Conservation (phyloP, 2,888 invertebrate species). For the Andrena dorsata region DNA sequence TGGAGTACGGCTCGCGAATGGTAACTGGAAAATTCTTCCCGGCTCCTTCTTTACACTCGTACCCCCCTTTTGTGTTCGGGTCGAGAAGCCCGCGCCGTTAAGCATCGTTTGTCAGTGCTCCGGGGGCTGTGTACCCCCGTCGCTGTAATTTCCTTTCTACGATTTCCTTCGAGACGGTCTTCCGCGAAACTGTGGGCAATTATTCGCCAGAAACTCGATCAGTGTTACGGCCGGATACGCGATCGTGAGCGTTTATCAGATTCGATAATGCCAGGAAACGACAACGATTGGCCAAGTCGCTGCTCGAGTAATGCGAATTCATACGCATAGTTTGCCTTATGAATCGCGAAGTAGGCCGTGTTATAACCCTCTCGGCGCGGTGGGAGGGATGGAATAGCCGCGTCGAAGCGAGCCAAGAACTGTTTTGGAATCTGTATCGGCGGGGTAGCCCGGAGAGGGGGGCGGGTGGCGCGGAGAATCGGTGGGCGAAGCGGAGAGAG, state of each 20-base stretch:
- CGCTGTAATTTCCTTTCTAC: not conserved
- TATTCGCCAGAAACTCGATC: conserved; percentile 31
- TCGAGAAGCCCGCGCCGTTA: not conserved
- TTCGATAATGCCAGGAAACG: conserved; percentile 29
- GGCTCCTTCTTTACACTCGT: conserved; percentile 11
- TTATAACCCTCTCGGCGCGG: conserved; percentile 16
- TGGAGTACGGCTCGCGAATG: not conserved
- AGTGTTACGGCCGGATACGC: not conserved
- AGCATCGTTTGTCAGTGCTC: not conserved
- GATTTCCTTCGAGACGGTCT: not conserved
- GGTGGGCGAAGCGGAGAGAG: conserved; percentile 36
- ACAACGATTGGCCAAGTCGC: conserved; percentile 41
- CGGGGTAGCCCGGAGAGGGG: too few species aligned
- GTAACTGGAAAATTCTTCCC: conserved; percentile 16
- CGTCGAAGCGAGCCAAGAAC: conserved; percentile 45
- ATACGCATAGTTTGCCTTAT: conserved; percentile 68
- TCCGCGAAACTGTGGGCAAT: not conserved
- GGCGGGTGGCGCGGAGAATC: conserved; percentile 42
- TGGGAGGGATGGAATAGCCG: conserved; percentile 27
- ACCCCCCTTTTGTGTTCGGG: not conserved
- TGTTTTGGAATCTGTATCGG: conserved; percentile 57
- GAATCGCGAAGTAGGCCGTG: conserved; percentile 68
- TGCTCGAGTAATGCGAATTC: conserved; percentile 63
- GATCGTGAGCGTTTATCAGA: conserved; percentile 35
- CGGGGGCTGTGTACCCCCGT: not conserved